Evolutionary conservation across 2,797 vertebrate genomes (phyloP).

Genomic region (Artibeus jamaicensis): DNA sequence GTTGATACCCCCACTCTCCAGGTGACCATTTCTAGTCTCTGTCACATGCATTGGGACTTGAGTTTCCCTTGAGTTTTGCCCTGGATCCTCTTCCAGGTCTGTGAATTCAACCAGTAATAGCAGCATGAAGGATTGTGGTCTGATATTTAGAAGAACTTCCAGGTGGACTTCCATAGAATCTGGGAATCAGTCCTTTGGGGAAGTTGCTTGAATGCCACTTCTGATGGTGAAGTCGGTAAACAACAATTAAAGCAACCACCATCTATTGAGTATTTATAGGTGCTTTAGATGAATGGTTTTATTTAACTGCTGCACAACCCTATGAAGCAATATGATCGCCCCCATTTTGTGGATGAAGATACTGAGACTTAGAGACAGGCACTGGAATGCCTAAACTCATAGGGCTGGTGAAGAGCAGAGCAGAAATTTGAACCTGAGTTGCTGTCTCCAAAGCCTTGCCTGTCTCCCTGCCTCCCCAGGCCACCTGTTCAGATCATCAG

Average conservation of each 20-base stretch:
- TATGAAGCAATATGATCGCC: neutral
- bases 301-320: neutral
- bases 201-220: neutral
- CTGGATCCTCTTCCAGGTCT: neutral
- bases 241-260: neutral
- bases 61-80: neutral
- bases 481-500: neutral
- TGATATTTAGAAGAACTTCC: slow-evolving; percentile 16
- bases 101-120: neutral
- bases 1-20: neutral
- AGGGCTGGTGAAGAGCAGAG: neutral
- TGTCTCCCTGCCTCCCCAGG: neutral
- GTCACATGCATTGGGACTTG: neutral
- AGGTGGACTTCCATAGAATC: neutral
- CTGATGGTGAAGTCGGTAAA: neutral
- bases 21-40: neutral
- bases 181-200: neutral
- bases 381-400: neutral
- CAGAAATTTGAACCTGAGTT: neutral
- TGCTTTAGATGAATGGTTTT: neutral
- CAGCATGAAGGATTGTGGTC: neutral
- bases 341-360: neutral
- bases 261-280: neutral
- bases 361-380: neutral
- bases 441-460: neutral